Base-by-base conservation (phyloP, 2,888 invertebrate species). In the Lithophane ornitopus region DNA sequence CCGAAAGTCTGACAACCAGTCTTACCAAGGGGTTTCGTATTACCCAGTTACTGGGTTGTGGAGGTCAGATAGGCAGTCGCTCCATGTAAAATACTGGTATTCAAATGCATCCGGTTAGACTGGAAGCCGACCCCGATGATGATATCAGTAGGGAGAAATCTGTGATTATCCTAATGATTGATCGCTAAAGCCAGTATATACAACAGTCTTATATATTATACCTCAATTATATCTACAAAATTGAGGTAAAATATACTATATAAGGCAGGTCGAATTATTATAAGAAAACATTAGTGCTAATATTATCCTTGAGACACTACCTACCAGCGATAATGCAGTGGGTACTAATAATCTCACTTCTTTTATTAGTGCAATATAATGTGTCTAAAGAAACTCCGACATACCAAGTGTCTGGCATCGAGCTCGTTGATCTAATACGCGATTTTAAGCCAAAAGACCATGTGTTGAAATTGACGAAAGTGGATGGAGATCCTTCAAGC, bases 371-470 rank as follows among this genome's bases (percentile, higher is more conserved):
- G 26, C 76, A 83, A 44, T 70, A 74, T 59, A 77, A 54, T 72
- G 74, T 79, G 22, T 80, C 62, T 26, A 91, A 92, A 73, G 91
- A 92, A 67, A 80, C 81, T 34, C 70, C 78, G 2, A 75, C 87
- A 0, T 92, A 92, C 66, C 80, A 88, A 85, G 85, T 90, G 0
- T 80, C 87, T 11, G 92, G 91, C 0, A 85, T 74, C 0, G 87
- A 91, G 2, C 26, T 92, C 8, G 73, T 93, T 46, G 91, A 92
- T 74, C 65, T 91, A 16, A 85, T 93, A 11, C 84, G 91, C 19
- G 91, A 90, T 0, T 88, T 76, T 44, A 84, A 80, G n/a, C 85
- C 92, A 0, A 86, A 89, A 19, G 81, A 85, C 22, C 84, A 76
- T 14, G 68, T 77, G 8, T 52, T 91, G 54, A 79, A 70, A 2